Percentiles rank a stretch among this genome's conserved stretches.
Conservation (phyloP, 1,140 invertebrate species). For the Geopemphigus sp. region DNA sequence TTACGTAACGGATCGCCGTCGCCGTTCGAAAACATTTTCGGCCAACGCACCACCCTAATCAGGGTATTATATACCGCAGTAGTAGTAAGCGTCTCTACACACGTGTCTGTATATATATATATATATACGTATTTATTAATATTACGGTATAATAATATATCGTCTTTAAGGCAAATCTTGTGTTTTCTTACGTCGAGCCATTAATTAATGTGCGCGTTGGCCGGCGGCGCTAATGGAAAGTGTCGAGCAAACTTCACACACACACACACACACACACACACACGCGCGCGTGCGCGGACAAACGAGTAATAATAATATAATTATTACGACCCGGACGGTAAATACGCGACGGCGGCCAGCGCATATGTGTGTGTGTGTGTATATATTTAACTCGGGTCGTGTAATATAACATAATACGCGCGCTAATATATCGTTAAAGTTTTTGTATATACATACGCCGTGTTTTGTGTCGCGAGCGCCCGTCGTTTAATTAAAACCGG, state of each 20-base stretch:
- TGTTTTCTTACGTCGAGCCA: conserved; percentile 26
- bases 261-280: not conserved
- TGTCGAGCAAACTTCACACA: conserved; percentile 14
- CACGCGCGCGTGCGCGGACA: not conserved
- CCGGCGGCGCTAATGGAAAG: conserved; percentile 32
- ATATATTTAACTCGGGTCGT: too few relatives aligned
- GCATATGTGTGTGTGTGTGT: too few relatives aligned
- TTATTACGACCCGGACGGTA: not conserved
- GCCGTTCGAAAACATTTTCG: too few relatives aligned
- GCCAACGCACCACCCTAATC: too few relatives aligned
- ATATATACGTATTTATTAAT: too few relatives aligned
- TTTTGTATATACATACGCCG: not conserved
- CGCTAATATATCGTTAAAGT: conserved; percentile 42
- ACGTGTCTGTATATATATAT: too few relatives aligned
- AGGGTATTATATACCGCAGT: too few relatives aligned
- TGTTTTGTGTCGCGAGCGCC: conserved; percentile 1
- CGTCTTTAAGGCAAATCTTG: conserved; percentile 37
- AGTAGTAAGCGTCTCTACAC: too few relatives aligned
- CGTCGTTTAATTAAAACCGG: conserved; percentile 46
- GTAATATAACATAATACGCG: not conserved
- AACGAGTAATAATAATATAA: conserved; percentile 16
- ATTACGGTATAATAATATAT: too few relatives aligned
- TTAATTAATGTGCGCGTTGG: conserved; percentile 40
- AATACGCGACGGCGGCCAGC: not conserved
- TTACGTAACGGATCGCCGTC: too few relatives aligned